These are phyloP conservation scores for Metalampra italica DNA, from an alignment of 2,888 invertebrate genomes.

Conservation along the genomic window DNA sequence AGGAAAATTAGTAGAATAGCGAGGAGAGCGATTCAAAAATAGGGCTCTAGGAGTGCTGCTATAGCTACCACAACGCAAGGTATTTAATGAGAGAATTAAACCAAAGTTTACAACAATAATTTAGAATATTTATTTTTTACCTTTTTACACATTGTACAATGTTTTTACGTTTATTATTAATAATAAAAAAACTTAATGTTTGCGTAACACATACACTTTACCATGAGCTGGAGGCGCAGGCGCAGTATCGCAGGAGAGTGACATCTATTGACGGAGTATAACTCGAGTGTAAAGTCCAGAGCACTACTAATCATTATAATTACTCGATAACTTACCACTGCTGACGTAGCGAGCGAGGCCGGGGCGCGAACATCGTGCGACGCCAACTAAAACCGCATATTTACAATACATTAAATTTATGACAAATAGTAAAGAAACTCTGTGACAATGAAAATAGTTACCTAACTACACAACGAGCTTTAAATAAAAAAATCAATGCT, in stretches of 20 bases:
- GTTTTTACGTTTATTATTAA: conserved; percentile 10
- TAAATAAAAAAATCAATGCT: conserved; percentile 8
- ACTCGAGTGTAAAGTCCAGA: conserved; percentile 16
- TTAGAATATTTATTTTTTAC: conserved; percentile 30
- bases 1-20: too few species aligned
- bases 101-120: conserved; percentile 44
- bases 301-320: conserved; percentile 59
- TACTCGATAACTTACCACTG: conserved; percentile 67
- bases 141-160: conserved; percentile 40
- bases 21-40: too few species aligned
- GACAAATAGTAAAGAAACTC: too few species aligned
- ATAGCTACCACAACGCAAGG: too few species aligned
- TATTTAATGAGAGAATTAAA: too few species aligned
- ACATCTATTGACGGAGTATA: not conserved
- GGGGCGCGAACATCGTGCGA: conserved; percentile 14
- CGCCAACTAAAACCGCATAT: conserved; percentile 61
- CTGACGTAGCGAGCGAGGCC: conserved; percentile 12
- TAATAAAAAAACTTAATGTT: conserved; percentile 18
- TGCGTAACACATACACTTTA: conserved; percentile 14
- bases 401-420: conserved; percentile 1
- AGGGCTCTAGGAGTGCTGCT: too few species aligned
- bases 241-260: conserved; percentile 7
- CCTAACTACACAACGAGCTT: too few species aligned
- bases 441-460: too few species aligned
- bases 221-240: conserved; percentile 8